Evolutionary conservation across 2,797 vertebrate genomes (phyloP), one percentile per base, ranked within the genome.

Genomic region (Brotula barbata): DNA sequence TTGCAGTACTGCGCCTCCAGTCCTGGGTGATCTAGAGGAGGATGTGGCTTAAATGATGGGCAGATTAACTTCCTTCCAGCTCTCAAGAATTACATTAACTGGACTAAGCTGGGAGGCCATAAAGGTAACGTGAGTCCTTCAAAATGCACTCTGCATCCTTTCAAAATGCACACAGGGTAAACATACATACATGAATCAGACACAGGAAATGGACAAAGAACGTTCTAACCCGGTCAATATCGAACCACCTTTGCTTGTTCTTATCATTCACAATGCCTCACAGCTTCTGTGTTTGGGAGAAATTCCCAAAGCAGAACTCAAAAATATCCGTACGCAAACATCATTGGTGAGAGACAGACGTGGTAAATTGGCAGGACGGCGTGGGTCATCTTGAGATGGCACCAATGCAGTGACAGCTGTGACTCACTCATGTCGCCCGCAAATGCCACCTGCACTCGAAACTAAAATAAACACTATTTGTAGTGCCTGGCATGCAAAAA

Each of bases 111-210:
- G 13, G 16, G 50, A 75, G 17, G 75, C 75, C 74, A 85, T 83
- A 80, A 87, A 76, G 71, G 86, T 84, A 90, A 91, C 50, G 49
- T 50, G 82, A 90, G 68, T 84, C 74, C 68, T 65, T 68, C 37
- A 73, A 72, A 80, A 85, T 72, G 73, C 77, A 81, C 70, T 68
- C 58, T 40, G 58, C 59, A 68, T 69, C 64, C 58, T 78, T 60
- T 71, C 46, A 72, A 60, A 51, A 48, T 7, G 39, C 56, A 75
- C 65, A 70, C n/a, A 45, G 63, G 75, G 71, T 39, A 37, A 80
- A 78, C 75, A 89, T 71, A 52, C 56, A 25, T 64, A 63, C 42
- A 19, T 74, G 64, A 75, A 70, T 47, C 57, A 51, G 5, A 41
- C 15, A 76, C 21, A 61, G 68, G 73, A 79, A 82, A 81, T 63